Evolutionary conservation across 2,113 vertebrate species (phyloP), one percentile per base, ranked within the genome.

Genomic region (Rhinichthys klamathensis): DNA sequence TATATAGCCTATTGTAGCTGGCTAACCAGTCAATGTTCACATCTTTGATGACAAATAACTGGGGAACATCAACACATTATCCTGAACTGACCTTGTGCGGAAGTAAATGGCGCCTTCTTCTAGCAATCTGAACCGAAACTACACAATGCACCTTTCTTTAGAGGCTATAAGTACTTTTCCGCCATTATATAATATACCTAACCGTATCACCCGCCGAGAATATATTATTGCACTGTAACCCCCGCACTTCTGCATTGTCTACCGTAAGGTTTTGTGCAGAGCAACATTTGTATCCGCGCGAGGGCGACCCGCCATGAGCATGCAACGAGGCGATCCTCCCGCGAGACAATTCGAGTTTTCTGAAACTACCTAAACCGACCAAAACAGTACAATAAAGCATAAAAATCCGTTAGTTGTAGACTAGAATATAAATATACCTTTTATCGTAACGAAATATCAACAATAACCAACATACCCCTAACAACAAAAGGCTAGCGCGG

Each of bases 291-390:
- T 18, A 8, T 63, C 77, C 38, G 41, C 80, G 18, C 6, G 25
- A 35, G 80, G 18, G 16, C 63, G 27, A 61, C 38, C 35, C 78
- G n/a, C 78, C 23, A 63, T 35, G 38, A 63, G 38, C 78, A 35
- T 82, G 80, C 80, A 82, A 12, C 63, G 46, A 82, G 27, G 21
- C 27, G 2, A 81, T 67, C 6, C 8, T 49, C 61, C 32, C 46
- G 13, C 79, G 60, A 79, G 56, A 61, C 56, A 35, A 61, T 32
- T 67, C 9, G 35, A 21, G 35, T 12, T 73, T 46, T 51, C 74
- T 32, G 4, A 46, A 67, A 69, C 44, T 32, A 69, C 18, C 0
- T 3, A 54, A 63, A 67, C 63, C 63, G 41, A 63, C 58, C 38
- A 63, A 80, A 63, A 27, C 38, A 27, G 1, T 11, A 6, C 15